A percentile compares a stretch with the other conserved stretches of the same genome.
Conservation (phyloP, 2,797 vertebrate species). For the Pygocentrus nattereri region DNA sequence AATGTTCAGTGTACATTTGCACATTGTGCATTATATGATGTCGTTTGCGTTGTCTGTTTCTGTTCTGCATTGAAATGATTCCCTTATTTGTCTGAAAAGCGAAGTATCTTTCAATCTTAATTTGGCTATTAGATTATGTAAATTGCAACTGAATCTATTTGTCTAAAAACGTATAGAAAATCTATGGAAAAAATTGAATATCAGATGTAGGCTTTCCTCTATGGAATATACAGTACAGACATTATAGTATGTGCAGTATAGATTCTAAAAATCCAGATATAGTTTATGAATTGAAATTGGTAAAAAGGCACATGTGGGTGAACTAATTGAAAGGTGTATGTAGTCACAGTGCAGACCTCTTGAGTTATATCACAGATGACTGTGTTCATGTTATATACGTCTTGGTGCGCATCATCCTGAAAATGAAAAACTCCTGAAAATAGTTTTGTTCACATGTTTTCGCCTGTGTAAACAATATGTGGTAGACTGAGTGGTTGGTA, state of each 20-base stretch:
- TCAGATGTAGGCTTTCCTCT: no score
- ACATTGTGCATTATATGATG: neutral
- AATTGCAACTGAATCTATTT: neutral
- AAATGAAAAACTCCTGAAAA: slow-evolving; percentile 27
- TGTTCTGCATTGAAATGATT: neutral
- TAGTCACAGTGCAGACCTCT: slow-evolving; percentile 7
- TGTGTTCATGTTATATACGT: neutral
- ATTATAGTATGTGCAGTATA: no score
- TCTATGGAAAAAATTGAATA: no score
- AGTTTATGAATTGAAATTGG: slow-evolving; percentile 9
- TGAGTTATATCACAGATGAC: slow-evolving; percentile 4
- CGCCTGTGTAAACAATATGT: slow-evolving; percentile 20
- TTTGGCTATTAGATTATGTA: neutral
- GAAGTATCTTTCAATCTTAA: neutral
- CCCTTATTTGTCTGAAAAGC: neutral
- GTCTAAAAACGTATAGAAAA: neutral
- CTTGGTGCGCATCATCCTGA: neutral
- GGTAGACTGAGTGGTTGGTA: slow-evolving; percentile 31
- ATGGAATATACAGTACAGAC: no score
- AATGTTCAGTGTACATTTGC: no score
- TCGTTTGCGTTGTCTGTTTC: no score
- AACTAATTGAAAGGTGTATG: neutral
- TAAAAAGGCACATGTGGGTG: slow-evolving; percentile 6
- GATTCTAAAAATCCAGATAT: neutral
- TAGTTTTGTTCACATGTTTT: neutral